Evolutionary conservation across 1,140 invertebrate genomes (phyloP).

Genomic region (Zaprionus lachaisei): DNA sequence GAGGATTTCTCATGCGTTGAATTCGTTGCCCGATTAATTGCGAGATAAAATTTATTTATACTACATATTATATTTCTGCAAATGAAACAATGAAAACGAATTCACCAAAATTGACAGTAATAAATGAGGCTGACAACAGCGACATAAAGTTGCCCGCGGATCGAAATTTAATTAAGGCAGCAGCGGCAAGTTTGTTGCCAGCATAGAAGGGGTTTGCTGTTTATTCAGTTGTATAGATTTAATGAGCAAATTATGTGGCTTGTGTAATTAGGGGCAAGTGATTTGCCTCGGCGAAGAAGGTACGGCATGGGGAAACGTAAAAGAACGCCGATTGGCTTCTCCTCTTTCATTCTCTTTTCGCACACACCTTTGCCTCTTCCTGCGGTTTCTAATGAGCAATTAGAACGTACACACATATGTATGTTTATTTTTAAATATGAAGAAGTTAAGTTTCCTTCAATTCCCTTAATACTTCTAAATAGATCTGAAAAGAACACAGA

Average conservation of each 20-base stretch:
- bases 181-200: constrained; percentile 5
- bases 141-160: constrained; percentile 3
- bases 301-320: neutral
- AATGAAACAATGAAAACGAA: constrained; percentile 5
- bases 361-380: neutral
- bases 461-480: too few relatives aligned
- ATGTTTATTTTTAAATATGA: too few relatives aligned
- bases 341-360: neutral
- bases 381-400: neutral
- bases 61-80: neutral
- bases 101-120: constrained; percentile 8
- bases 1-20: neutral
- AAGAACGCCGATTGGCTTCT: neutral
- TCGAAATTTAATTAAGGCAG: constrained; percentile 35
- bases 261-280: constrained; percentile 14
- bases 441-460: too few relatives aligned
- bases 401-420: too few relatives aligned
- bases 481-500: too few relatives aligned
- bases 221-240: constrained; percentile 33
- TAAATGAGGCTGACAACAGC: neutral
- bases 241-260: constrained; percentile 33
- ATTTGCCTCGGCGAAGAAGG: neutral
- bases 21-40: constrained; percentile 16
- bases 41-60: constrained; percentile 1
- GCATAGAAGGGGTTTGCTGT: neutral